Evolutionary conservation across 2,888 invertebrate genomes (phyloP).

Genomic region (Zaprionus obscuricornis): DNA sequence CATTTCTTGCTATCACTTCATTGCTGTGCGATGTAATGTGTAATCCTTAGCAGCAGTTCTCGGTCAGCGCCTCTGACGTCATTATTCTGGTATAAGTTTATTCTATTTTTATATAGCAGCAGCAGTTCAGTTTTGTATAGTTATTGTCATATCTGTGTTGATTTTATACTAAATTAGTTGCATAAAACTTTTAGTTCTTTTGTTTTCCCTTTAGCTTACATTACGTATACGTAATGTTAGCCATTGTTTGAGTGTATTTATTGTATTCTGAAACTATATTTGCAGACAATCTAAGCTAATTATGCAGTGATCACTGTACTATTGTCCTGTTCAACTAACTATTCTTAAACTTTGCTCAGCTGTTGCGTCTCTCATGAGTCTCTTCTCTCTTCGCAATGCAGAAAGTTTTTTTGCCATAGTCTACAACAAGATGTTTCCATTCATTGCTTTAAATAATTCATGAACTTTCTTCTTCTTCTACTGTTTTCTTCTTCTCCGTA

Average conservation of each 20-base stretch:
- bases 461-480: constrained; percentile 36
- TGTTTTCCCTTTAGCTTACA: constrained; percentile 1
- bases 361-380: constrained; percentile 31
- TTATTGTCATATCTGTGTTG: too few species aligned
- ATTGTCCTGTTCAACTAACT: too few species aligned
- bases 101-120: too few species aligned
- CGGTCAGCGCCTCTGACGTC: too few species aligned
- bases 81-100: too few species aligned
- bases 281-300: too few species aligned
- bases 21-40: too few species aligned
- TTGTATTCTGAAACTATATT: not conserved
- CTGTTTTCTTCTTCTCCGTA: too few species aligned
- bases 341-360: constrained; percentile 3
- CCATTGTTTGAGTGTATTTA: constrained; percentile 1
- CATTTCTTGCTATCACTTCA: too few species aligned
- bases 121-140: too few species aligned
- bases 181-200: not conserved
- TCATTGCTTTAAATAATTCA: constrained; percentile 47
- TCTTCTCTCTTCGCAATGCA: not conserved
- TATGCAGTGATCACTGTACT: too few species aligned
- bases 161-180: not conserved
- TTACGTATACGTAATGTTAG: constrained; percentile 37
- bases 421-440: constrained; percentile 12
- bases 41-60: too few species aligned
- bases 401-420: not conserved